Percentiles rank a stretch among this genome's conserved stretches.
phyloP scores from a whole-genome alignment of 2,888 invertebrate species.

The Cylindroiulus punctatus region DNA sequence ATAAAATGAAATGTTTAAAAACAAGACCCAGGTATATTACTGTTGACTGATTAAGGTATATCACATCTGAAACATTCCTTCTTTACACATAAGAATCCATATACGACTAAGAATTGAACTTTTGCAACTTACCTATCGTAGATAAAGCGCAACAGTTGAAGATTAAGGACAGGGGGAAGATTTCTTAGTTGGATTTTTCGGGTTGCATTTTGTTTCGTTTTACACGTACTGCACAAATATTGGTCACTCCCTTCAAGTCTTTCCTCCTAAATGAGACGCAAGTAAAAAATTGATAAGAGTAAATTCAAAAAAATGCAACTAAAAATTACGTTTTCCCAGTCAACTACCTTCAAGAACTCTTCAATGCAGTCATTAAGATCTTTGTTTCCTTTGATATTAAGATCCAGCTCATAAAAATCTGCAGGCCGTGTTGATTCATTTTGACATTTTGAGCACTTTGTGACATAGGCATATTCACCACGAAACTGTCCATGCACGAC shows the following conservation, averaged over 20 bases:
- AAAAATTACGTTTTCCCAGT: slow-evolving; percentile 8
- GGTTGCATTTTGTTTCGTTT: slow-evolving; percentile 71
- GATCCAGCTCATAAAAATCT: slow-evolving; percentile 72
- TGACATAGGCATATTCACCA: slow-evolving; percentile 69
- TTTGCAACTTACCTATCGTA: slow-evolving; percentile 69
- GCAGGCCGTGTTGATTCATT: slow-evolving; percentile 70
- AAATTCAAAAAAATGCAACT: not conserved
- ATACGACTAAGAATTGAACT: not conserved
- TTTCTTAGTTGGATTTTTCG: slow-evolving; percentile 70
- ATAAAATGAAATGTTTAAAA: slow-evolving; percentile 40
- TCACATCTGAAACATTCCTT: too few species aligned
- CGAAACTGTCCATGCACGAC: slow-evolving; percentile 68
- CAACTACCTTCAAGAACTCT: slow-evolving; percentile 68
- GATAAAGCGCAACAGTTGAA: slow-evolving; percentile 73
- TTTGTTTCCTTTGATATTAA: slow-evolving; percentile 70
- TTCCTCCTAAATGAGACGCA: slow-evolving; percentile 67
- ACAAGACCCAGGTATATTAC: not conserved
- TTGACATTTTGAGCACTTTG: slow-evolving; percentile 70
- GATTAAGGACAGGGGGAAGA: slow-evolving; percentile 72
- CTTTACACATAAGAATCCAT: slow-evolving; percentile 52
- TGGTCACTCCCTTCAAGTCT: slow-evolving; percentile 72
- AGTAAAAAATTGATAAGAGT: not conserved
- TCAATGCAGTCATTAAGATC: slow-evolving; percentile 70
- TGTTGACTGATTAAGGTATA: too few species aligned
- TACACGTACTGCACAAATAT: slow-evolving; percentile 71